phyloP scores from a whole-genome alignment of 2,888 invertebrate genomes.

The Euclidia mi region DNA sequence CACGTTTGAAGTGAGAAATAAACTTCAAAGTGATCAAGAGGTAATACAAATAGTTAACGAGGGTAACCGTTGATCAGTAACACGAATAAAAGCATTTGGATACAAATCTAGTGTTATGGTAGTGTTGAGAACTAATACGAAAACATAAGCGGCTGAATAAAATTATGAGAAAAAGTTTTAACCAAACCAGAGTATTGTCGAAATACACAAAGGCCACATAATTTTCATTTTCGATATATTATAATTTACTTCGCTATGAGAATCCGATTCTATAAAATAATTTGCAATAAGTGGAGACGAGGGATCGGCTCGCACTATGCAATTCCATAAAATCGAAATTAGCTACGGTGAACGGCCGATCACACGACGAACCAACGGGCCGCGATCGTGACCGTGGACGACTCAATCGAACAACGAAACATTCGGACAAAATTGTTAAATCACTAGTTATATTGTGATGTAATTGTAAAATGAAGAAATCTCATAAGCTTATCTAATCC shows the following conservation, averaged over 20 bases:
- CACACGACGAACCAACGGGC: constrained; percentile 44
- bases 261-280: constrained; percentile 25
- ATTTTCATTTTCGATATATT: no score
- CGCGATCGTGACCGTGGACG: constrained; percentile 73
- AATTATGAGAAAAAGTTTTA: no score
- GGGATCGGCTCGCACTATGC: constrained; percentile 59
- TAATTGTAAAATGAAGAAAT: constrained; percentile 34
- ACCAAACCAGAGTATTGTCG: no score
- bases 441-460: constrained; percentile 21
- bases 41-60: background rate
- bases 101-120: no score
- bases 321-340: constrained; percentile 72
- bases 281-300: constrained; percentile 48
- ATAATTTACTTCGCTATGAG: no score
- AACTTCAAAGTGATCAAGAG: no score
- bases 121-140: no score
- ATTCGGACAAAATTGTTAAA: constrained; percentile 26
- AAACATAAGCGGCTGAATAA: no score
- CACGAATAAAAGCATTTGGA: no score
- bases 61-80: background rate
- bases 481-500: constrained; percentile 27
- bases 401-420: constrained; percentile 43
- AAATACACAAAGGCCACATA: no score
- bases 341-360: constrained; percentile 78
- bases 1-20: background rate